Base-by-base conservation (phyloP, 2,888 invertebrate species). In the Lepidochitona cinerea region DNA sequence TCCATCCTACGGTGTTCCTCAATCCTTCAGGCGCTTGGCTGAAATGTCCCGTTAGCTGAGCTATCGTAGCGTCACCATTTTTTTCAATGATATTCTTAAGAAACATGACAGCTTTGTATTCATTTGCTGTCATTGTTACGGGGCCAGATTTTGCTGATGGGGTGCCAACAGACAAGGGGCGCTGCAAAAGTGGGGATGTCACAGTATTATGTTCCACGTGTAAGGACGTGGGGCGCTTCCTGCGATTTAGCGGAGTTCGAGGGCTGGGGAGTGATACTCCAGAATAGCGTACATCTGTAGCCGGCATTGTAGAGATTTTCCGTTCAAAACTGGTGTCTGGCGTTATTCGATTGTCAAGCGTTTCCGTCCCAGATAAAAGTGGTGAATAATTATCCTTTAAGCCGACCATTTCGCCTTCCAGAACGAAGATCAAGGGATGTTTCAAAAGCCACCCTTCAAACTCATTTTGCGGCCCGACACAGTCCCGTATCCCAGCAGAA, bases 401-500 rank as follows among this genome's bases (percentile, higher is more conserved):
- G 33, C 88, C 83, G 23, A 90, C 90, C 76, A 88, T 79, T 35
- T 91, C 91, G 9, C 88, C 90, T 72, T 88, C 85, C 7, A 91
- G 83, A 52, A 89, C 89, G 84, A 91, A 91, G 72, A 91, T 89
- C 73, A 90, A 87, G 67, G 90, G 90, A 79, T 91, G 90, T 70
- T 85, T 84, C 49, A 87, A 81, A 37, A 91, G 83, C 88, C 90
- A 91, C 53, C 84, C 85, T 37, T 84, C 82, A 78, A 91, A 91
- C 78, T 90, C 89, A 73, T 85, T 87, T 76, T 90, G 90, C 23
- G 90, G 90, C 18, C 91, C 91, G 37, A 91, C 90, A 83, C 87
- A 87, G 54, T 88, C 87, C 37, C 99, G 94, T 81, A 99, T 97
- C 93, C 98, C 98, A 23, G 97, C 96, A 75, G 97, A 96, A 32